Percentiles rank a stretch among this genome's conserved stretches.
These are phyloP conservation scores for Tautogolabrus adspersus DNA, from an alignment of 2,113 vertebrate species.

Conservation along the genomic window DNA sequence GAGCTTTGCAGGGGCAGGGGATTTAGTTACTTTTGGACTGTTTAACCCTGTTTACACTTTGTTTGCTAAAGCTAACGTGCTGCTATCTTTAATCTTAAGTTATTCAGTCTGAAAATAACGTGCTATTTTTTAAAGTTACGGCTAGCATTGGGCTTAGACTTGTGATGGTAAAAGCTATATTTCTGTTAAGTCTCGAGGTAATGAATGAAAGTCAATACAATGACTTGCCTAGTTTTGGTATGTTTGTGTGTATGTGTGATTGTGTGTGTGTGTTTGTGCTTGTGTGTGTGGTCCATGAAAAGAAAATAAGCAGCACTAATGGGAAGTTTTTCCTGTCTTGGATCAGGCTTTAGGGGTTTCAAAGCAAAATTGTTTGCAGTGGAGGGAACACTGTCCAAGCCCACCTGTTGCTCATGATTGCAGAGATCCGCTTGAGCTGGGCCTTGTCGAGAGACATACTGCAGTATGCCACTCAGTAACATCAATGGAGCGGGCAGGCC, in stretches of 20 bases:
- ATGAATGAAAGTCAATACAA: conserved; percentile 54
- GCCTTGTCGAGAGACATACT: conserved; percentile 62
- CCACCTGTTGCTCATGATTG: conserved; percentile 81
- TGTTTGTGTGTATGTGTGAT: conserved; percentile 42
- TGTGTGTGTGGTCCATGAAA: conserved; percentile 76
- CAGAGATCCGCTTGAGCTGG: conserved; percentile 68
- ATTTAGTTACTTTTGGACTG: background rate
- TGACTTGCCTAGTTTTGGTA: conserved; percentile 41
- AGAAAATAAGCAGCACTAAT: conserved; percentile 80
- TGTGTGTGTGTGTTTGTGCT: conserved; percentile 41
- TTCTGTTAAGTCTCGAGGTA: conserved; percentile 54
- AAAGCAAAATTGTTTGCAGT: conserved; percentile 78
- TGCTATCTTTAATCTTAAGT: background rate
- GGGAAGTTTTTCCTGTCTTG: conserved; percentile 77
- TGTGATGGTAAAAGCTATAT: conserved; percentile 34
- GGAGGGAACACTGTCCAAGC: conserved; percentile 62
- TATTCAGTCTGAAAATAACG: background rate
- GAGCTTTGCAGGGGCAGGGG: background rate
- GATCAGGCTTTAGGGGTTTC: conserved; percentile 71
- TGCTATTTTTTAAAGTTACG: background rate
- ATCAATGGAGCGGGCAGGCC: conserved; percentile 34
- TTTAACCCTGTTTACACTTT: background rate
- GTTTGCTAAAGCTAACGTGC: background rate
- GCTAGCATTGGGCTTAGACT: background rate
- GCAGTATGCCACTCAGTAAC: conserved; percentile 51